Conservation (phyloP, 2,888 invertebrate genomes). For the Campaea margaritaria region DNA sequence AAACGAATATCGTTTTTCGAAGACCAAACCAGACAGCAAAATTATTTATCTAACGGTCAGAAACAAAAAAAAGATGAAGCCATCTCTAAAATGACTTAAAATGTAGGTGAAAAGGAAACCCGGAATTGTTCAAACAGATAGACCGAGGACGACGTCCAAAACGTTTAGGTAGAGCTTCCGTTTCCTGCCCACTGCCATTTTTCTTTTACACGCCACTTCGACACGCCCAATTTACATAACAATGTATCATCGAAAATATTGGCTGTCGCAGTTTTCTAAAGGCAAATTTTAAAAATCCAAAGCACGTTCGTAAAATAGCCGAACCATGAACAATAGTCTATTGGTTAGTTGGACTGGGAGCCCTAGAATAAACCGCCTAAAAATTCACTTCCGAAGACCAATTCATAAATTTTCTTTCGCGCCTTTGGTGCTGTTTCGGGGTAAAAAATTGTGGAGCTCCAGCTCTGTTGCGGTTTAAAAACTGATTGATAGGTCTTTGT, state of each 20-base stretch:
- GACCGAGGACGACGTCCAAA: constrained; percentile 8
- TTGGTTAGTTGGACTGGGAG: constrained; percentile 35
- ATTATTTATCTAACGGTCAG: no score
- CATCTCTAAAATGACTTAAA: not conserved
- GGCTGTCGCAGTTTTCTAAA: constrained; percentile 36
- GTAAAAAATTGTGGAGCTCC: constrained; percentile 7
- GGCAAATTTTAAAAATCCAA: constrained; percentile 45
- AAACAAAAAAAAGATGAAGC: not conserved
- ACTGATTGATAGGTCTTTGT: constrained; percentile 11
- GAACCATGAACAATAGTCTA: constrained; percentile 45
- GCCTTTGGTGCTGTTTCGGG: constrained; percentile 15
- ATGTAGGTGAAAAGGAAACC: constrained; percentile 4
- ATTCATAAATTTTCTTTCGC: constrained; percentile 50
- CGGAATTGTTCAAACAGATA: constrained; percentile 15
- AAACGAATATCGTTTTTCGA: no score
- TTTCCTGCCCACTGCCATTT: constrained; percentile 22
- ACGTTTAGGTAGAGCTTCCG: constrained; percentile 24
- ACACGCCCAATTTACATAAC: constrained; percentile 44
- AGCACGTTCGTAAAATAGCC: constrained; percentile 48
- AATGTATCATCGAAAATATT: constrained; percentile 46
- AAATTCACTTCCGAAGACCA: constrained; percentile 51
- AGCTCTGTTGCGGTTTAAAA: constrained; percentile 2
- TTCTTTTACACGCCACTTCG: constrained; percentile 39
- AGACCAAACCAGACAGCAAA: no score
- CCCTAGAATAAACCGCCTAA: constrained; percentile 50